Conservation (phyloP, 2,888 invertebrate species). For the Patella depressa region DNA sequence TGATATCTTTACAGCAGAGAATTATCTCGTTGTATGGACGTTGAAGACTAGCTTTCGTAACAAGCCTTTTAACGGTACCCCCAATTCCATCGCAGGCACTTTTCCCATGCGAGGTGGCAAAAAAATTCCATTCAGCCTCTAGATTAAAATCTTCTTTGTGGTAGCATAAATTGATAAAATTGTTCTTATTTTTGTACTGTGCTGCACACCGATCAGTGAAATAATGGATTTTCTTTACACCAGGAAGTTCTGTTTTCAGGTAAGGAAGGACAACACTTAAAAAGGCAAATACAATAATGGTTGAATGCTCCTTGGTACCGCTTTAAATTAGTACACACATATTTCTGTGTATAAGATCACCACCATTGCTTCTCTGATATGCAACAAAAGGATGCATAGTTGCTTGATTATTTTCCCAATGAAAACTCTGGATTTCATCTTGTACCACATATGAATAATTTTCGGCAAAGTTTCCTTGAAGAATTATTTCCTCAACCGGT, state of each 20-base stretch:
- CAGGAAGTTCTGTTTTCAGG: slow-evolving; percentile 9
- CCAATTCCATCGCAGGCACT: slow-evolving; percentile 21
- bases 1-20: not conserved
- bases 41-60: slow-evolving; percentile 19
- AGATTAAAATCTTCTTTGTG: not conserved
- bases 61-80: slow-evolving; percentile 15
- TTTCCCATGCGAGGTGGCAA: slow-evolving; percentile 15
- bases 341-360: not conserved
- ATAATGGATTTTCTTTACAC: slow-evolving; percentile 19
- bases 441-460: slow-evolving; percentile 15
- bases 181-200: slow-evolving; percentile 23
- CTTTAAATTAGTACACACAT: slow-evolving; percentile 1
- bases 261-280: not conserved
- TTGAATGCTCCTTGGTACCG: slow-evolving; percentile 12
- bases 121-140: slow-evolving; percentile 6
- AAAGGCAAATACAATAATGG: slow-evolving; percentile 8
- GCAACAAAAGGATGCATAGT: slow-evolving; percentile 20
- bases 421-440: slow-evolving; percentile 22
- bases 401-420: slow-evolving; percentile 7
- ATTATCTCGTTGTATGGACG: slow-evolving; percentile 6
- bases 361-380: not conserved
- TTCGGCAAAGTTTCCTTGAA: slow-evolving; percentile 16
- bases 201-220: slow-evolving; percentile 16
- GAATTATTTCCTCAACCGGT: slow-evolving; percentile 7
- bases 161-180: slow-evolving; percentile 14